Base-by-base conservation (phyloP, 2,888 invertebrate genomes). In the Rhingia rostrata region DNA sequence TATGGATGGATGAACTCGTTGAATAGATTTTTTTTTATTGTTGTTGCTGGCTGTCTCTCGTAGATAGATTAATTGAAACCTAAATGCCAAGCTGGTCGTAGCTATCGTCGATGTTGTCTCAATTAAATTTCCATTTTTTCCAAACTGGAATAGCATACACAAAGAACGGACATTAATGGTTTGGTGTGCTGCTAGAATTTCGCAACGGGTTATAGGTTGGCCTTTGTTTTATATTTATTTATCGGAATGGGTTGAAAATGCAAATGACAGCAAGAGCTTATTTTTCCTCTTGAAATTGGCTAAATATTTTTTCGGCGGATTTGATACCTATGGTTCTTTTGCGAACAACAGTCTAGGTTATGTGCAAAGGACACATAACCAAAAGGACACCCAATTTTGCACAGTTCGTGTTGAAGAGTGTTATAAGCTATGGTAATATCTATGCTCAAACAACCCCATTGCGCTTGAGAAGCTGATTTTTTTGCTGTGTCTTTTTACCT, bases 51-150 rank as follows among this genome's bases (percentile, higher is more conserved):
- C 22, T 22, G 9, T 41, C 10, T 4, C 5, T 56, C 49, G 14
- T 12, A 6, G 51, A 53, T 61, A 72, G 53, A 72, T 61, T 61
- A 72, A 43, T 61, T 53, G 61, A 51, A 53, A 61, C 6, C 61
- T 30, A 61, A 61, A 41, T 22, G 22, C 22, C 22, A 2, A 22
- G 22, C 22, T 22, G 22, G 60, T 61, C 53, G 14, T 37, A 12
- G 56, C 47, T n/a, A 33, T 49, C 60, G 41, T 32, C 51, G 41
- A 51, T 33, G 51, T 60, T 70, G 51, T 43, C 72, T 61, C 72
- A 61, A 72, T 72, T 72, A 72, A 72, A 60, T 70, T 14, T 6
- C 22, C 4, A 43, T 61, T 72, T 72, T 53, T 43, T 53, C 22
- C 10, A 1, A 12, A 3, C 54, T 61, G 22, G n/a, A 43, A 22